Evolutionary conservation across 2,888 invertebrate genomes (phyloP).

Genomic region (Hoplodrina blanda): DNA sequence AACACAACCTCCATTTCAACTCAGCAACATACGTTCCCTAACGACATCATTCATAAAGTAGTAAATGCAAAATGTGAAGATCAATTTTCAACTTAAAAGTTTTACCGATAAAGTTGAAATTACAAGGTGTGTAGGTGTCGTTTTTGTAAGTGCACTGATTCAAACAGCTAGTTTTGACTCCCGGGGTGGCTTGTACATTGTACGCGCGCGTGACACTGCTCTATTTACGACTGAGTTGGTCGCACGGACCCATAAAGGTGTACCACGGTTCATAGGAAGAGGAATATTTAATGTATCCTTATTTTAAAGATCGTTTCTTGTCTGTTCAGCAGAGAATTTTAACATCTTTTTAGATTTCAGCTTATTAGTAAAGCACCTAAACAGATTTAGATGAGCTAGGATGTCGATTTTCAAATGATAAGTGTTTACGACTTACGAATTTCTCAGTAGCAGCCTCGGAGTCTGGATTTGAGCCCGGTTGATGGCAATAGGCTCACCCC

Average conservation of each 20-base stretch:
- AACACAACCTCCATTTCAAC: constrained; percentile 34
- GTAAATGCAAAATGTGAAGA: constrained; percentile 46
- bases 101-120: constrained; percentile 47
- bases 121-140: constrained; percentile 39
- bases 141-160: constrained; percentile 71
- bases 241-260: constrained; percentile 78
- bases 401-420: too few relatives aligned
- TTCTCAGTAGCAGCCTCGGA: too few relatives aligned
- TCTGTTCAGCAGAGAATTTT: not conserved
- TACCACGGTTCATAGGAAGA: constrained; percentile 70
- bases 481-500: too few relatives aligned
- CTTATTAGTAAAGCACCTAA: too few relatives aligned
- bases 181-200: constrained; percentile 89
- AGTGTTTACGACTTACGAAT: too few relatives aligned
- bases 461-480: too few relatives aligned
- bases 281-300: constrained; percentile 31
- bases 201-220: constrained; percentile 88
- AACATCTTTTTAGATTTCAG: too few relatives aligned
- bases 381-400: too few relatives aligned
- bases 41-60: constrained; percentile 42
- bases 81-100: constrained; percentile 37
- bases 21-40: constrained; percentile 10
- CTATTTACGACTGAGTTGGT: constrained; percentile 85
- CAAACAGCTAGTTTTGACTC: constrained; percentile 87
- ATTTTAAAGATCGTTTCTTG: too few relatives aligned